These are phyloP conservation scores for Eustalomyia histrio DNA, from an alignment of 2,888 invertebrate genomes.

Conservation along the genomic window DNA sequence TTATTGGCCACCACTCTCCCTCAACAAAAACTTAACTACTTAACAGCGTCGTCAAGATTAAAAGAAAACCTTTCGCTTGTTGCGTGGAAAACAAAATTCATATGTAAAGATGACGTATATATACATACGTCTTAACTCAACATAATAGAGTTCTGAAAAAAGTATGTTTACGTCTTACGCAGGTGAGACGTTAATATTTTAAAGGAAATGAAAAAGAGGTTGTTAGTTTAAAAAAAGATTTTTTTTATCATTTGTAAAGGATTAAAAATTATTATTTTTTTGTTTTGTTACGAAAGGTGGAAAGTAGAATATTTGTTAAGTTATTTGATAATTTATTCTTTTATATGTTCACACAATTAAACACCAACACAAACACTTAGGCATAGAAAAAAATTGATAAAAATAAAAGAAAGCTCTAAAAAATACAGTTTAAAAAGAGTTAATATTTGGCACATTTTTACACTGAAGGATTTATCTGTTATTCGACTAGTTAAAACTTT, in stretches of 20 bases:
- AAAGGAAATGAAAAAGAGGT: slow-evolving; percentile 26
- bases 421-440: neutral
- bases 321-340: slow-evolving; percentile 16
- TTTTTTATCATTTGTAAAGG: neutral
- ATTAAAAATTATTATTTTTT: slow-evolving; percentile 11
- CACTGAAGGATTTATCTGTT: no score
- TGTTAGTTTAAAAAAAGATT: slow-evolving; percentile 35
- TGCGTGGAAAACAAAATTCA: no score
- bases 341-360: slow-evolving; percentile 12
- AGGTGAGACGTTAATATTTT: neutral
- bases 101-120: no score
- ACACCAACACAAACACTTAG: slow-evolving; percentile 2
- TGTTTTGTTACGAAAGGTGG: slow-evolving; percentile 46
- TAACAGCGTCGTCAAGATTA: no score
- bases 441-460: slow-evolving; percentile 6
- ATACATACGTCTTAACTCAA: no score
- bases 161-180: no score
- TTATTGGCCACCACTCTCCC: neutral
- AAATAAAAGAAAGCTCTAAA: slow-evolving; percentile 4
- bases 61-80: no score
- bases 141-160: no score
- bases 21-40: neutral
- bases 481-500: no score
- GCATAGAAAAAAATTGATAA: slow-evolving; percentile 3
- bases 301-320: slow-evolving; percentile 19